phyloP scores from a whole-genome alignment of 2,797 vertebrate species.

The Cephalopachus bancanus region DNA sequence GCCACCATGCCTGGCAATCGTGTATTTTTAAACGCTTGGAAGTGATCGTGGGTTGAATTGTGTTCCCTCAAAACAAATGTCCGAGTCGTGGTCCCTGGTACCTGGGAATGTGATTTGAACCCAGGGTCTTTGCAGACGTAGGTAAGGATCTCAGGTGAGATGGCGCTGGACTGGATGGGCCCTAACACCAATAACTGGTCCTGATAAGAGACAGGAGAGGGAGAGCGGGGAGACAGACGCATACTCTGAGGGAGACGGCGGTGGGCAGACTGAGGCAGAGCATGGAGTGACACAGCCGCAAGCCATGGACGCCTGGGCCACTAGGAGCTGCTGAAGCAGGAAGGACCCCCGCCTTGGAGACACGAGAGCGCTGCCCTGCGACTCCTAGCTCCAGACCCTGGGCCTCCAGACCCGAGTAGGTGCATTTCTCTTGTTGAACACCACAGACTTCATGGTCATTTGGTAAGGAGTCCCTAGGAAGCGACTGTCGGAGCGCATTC shows the following conservation, averaged over 20 bases:
- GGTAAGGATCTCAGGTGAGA: background rate
- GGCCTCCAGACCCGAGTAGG: background rate
- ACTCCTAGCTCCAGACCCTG: background rate
- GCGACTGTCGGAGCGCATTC: background rate
- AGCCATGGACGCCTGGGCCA: background rate
- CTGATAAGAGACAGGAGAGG: background rate
- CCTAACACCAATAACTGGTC: background rate
- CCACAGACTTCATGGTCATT: background rate
- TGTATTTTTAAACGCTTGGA: background rate
- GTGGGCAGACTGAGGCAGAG: background rate
- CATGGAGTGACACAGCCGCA: background rate
- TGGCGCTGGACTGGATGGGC: background rate
- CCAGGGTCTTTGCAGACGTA: background rate
- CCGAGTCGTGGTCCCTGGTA: background rate
- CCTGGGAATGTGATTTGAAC: background rate
- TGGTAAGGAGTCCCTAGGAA: background rate
- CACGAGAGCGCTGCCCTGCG: background rate
- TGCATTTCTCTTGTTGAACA: background rate
- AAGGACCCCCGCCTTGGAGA: background rate
- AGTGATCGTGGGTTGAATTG: background rate
- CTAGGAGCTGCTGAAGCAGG: background rate
- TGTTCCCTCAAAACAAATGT: background rate
- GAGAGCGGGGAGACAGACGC: background rate
- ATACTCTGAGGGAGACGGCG: background rate
- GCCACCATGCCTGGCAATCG: no score